Base-by-base conservation (phyloP, 2,797 vertebrate genomes). In the Lutjanus campechanus region DNA sequence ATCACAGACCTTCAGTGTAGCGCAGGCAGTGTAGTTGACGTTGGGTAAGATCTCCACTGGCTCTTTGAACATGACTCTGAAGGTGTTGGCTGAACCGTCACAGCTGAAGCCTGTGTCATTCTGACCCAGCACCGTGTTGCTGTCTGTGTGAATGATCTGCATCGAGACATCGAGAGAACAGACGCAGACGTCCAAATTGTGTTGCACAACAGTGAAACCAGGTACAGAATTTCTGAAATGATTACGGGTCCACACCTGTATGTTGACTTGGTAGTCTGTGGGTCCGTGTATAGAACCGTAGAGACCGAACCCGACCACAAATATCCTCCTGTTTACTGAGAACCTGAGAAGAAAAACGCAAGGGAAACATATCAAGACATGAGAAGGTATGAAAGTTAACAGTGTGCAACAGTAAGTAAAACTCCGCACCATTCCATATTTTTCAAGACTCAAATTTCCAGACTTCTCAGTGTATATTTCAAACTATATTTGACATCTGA, bases 51-150 rank as follows among this genome's bases (percentile, higher is more conserved):
- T 97, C 90, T 99, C 98, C 85, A 99, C 96, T 5, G 98, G 98
- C 63, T 99, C 98, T 90, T 98, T 99, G 89, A 99, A 99, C 98
- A 99, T 99, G 77, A 99, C 98, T 92, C 98, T 96, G 95, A 99
- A 99, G 0, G 98, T 98, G 91, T 95, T 99, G 61, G 97, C 95
- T 0, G 97, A 98, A 12, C 98, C 98, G 4, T 99, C 98, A 59
- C 98, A 99, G 85, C 98, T 99, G 91, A 99, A 99, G 5, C 97
- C 98, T 0, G 98, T 99, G 91, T 99, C 98, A 0, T 99, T 99
- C 95, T 99, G 98, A 46, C 98, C 98, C 76, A 99, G 93, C 8
- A 98, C 96, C 0, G 97, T 98, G 94, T 99, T 99, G 78, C 98
- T 98, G 95, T 99, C 98, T 0, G 98, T 99, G 94, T 99, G 98